Conservation (phyloP, 2,113 vertebrate species). For the Montifringilla adamsi region DNA sequence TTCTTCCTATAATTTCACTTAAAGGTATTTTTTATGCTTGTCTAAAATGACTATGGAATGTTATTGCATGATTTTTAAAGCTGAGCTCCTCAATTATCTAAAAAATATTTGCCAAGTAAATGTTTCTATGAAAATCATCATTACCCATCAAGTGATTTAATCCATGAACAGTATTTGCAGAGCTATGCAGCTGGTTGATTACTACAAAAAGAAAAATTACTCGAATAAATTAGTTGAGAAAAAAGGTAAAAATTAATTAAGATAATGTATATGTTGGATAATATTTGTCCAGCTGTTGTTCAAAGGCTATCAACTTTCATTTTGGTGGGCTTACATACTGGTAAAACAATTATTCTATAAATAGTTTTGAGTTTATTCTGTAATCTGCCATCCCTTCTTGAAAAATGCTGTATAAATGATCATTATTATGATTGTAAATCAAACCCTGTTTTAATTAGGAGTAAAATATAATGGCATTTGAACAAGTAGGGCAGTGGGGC, state of each 20-base stretch:
- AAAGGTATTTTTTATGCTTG: conserved; percentile 12
- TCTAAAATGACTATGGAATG: neutral
- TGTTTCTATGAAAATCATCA: conserved; percentile 24
- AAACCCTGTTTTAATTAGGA: conserved; percentile 33
- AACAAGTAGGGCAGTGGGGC: neutral
- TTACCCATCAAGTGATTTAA: conserved; percentile 38
- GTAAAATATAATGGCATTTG: conserved; percentile 16
- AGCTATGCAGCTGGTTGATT: conserved; percentile 21
- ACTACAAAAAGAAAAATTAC: conserved; percentile 17
- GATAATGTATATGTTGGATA: conserved; percentile 44
- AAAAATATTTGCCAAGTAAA: conserved; percentile 55
- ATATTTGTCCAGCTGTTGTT: conserved; percentile 56
- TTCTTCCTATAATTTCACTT: conserved; percentile 30
- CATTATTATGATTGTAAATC: conserved; percentile 48
- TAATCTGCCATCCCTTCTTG: conserved; percentile 16
- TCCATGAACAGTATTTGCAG: conserved; percentile 6
- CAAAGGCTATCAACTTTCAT: conserved; percentile 33
- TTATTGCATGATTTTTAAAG: conserved; percentile 9
- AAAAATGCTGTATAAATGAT: conserved; percentile 27
- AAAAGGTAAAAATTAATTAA: conserved; percentile 57
- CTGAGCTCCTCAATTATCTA: conserved; percentile 17
- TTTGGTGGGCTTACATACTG: neutral
- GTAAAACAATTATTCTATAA: conserved; percentile 15
- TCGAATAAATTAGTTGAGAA: conserved; percentile 36
- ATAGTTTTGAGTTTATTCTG: conserved; percentile 33